These are phyloP conservation scores for Thunnus thynnus DNA, from an alignment of 2,113 vertebrate genomes.

Conservation along the genomic window DNA sequence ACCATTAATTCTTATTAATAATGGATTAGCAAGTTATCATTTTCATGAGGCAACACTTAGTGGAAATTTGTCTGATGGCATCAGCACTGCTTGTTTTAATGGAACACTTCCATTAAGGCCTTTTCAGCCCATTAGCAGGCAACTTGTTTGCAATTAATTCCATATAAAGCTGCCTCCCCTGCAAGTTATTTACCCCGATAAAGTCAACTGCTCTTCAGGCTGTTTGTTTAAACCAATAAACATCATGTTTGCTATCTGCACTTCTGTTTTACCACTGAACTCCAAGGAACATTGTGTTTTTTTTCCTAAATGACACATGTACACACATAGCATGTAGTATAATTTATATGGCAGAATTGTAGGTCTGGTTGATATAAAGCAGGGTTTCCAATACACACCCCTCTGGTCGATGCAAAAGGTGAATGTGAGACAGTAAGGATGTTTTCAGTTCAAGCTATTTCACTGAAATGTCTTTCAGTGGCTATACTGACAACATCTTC, in stretches of 20 bases:
- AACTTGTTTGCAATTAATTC: constrained; percentile 84
- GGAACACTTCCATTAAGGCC: constrained; percentile 82
- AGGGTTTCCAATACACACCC: background rate
- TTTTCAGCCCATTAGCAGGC: constrained; percentile 81
- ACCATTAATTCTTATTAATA: constrained; percentile 86
- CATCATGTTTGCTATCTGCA: constrained; percentile 68
- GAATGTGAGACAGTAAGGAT: background rate
- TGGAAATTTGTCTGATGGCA: constrained; percentile 82
- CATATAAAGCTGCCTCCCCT: constrained; percentile 77
- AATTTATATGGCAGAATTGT: background rate
- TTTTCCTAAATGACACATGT: constrained; percentile 10
- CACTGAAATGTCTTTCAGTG: background rate
- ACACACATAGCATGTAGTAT: background rate
- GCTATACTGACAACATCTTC: background rate
- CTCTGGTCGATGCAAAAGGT: background rate
- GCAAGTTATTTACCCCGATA: constrained; percentile 79
- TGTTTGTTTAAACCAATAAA: constrained; percentile 80
- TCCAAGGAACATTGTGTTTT: constrained; percentile 28
- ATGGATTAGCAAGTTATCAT: constrained; percentile 86
- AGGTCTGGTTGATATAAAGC: background rate
- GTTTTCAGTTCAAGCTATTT: background rate
- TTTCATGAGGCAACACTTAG: constrained; percentile 83
- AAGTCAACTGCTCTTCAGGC: constrained; percentile 76
- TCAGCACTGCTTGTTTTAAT: constrained; percentile 81
- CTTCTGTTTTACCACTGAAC: constrained; percentile 54